Evolutionary conservation across 2,113 vertebrate species (phyloP).

Genomic region (Lontra canadensis): DNA sequence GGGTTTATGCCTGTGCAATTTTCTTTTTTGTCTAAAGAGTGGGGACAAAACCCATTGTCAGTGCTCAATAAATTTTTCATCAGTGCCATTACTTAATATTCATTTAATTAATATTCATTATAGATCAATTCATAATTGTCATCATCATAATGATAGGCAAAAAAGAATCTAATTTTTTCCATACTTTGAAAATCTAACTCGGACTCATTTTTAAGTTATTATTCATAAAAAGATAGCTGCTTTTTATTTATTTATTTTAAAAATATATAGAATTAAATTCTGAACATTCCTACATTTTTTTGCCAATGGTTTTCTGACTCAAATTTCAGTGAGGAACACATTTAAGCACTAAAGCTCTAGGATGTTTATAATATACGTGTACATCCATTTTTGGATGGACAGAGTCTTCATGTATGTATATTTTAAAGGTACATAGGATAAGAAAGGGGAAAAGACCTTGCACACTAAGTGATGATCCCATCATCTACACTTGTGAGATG

Average conservation of each 20-base stretch:
- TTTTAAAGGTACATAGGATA: background rate
- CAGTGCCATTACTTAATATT: conserved; percentile 80
- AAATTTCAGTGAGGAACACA: background rate
- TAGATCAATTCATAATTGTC: conserved; percentile 81
- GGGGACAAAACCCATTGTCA: conserved; percentile 66
- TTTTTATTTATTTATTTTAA: conserved; percentile 56
- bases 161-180: conserved; percentile 64
- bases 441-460: background rate
- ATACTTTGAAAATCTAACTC: conserved; percentile 66
- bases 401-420: background rate
- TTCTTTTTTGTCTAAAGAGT: conserved; percentile 60
- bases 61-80: conserved; percentile 80
- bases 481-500: background rate
- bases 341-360: background rate
- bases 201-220: conserved; percentile 30
- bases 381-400: background rate
- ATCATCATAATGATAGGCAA: conserved; percentile 76
- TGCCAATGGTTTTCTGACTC: background rate
- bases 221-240: conserved; percentile 2
- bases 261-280: background rate
- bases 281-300: background rate
- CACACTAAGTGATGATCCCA: background rate
- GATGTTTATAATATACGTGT: background rate
- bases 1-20: conserved; percentile 29
- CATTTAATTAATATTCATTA: conserved; percentile 83